Evolutionary conservation across 2,888 invertebrate genomes (phyloP), one percentile per base, ranked within the genome.

Genomic region (Galeruca laticollis): DNA sequence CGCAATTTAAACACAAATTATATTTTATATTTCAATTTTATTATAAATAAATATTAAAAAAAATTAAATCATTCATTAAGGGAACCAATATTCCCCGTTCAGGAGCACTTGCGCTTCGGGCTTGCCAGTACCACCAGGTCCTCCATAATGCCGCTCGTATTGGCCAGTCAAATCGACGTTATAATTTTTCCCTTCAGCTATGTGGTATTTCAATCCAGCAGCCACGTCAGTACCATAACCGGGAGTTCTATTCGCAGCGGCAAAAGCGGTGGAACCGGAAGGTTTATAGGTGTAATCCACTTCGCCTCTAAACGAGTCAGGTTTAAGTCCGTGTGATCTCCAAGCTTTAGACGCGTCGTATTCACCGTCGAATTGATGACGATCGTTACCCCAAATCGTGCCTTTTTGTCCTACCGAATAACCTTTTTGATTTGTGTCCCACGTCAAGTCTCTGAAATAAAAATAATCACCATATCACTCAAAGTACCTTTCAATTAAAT

Each of bases 261-360:
- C 11, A 43, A 78, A 78, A n/a, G 80, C 68, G 52, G 62, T 49
- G 8, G 79, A 77, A 20, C 76, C 76, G n/a, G 77, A 76, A 13
- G 79, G 80, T 26, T 73, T 69, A 70, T 81, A 78, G 11, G 69
- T 52, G 70, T 80, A 81, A 49, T 76, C 77, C 57, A 81, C 33
- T 35, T 73, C 71, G n/a, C 79, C 80, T 54, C 79, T 79, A 68
- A 74, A 52, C 10, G 75, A 76, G 11, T 76, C 76, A 13, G 80
- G 79, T 47, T 75, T 76, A 35, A 73, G 62, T 20, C 78, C 78
- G 18, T 69, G 75, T 1, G 74, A 72, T 9, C 52, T 43, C 51
- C 78, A 80, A 63, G 77, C 75, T 68, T 80, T 80, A 2, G 76
- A 71, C 2, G 72, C 78, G 60, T 75, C n/a, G n/a, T n/a, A n/a